Conservation (phyloP, 2,797 vertebrate species). For the Pantherophis alleghaniensis region DNA sequence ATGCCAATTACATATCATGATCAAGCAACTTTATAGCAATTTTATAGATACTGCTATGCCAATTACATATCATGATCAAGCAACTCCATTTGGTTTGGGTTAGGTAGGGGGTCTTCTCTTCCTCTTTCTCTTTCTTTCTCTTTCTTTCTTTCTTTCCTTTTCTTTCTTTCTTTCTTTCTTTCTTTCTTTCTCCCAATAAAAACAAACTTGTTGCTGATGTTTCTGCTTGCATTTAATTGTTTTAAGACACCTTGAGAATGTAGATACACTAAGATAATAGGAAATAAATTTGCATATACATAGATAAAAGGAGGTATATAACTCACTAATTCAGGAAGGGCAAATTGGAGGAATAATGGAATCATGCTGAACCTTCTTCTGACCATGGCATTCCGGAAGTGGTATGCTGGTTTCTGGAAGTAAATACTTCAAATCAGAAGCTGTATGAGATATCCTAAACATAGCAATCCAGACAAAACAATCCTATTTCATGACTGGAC, state of each 20-base stretch:
- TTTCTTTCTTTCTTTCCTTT: too few relatives aligned
- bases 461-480: background rate
- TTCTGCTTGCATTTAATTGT: background rate
- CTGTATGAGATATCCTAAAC: background rate
- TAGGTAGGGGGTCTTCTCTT: background rate
- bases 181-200: background rate
- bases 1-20: background rate
- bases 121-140: fast-evolving
- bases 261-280: background rate
- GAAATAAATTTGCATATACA: background rate
- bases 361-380: background rate
- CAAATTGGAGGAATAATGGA: background rate
- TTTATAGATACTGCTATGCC: too few relatives aligned
- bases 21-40: background rate
- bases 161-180: too few relatives aligned
- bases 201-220: background rate
- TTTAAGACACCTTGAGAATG: background rate
- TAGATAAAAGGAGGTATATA: background rate
- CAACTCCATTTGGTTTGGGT: background rate
- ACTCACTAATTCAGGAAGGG: background rate
- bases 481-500: background rate
- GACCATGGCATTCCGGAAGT: background rate
- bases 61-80: too few relatives aligned
- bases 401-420: background rate
- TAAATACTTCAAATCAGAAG: background rate